Base-by-base conservation (phyloP, 2,888 invertebrate species). In the Eristalis intricaria region DNA sequence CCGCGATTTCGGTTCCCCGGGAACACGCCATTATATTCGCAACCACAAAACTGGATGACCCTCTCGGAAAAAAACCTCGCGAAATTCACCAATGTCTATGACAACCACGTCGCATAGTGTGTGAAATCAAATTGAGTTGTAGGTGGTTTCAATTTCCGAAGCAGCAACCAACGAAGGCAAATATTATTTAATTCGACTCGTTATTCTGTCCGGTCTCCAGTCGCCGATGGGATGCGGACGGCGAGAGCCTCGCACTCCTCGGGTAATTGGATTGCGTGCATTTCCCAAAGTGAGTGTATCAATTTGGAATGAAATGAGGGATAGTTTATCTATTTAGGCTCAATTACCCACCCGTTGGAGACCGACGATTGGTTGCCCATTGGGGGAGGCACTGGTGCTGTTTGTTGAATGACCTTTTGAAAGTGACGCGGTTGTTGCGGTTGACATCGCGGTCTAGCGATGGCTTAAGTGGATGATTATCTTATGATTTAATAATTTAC, bases 261-360 rank as follows among this genome's bases (percentile, higher is more conserved):
- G 2, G 5, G 56, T 78, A 80, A 83, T 86, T 83, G 86, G 77
- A 78, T 86, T 86, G 86, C 86, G 78, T 86, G 83, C 69, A 76
- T 68, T 81, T 69, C 43, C 29, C 50, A 19, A 50, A 50, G 29
- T 68, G 38, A 50, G 65, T 65, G 61, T 70, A 82, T 73, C 70
- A 85, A 82, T 74, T 77, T 69, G 32, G 32, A 19, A 65, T 50
- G 71, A 66, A 66, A 32, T 56, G 50, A 65, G 50, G 73, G 71
- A 61, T 71, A 68, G 76, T 68, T 81, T 73, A 60, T 38, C 58
- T 64, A 65, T 63, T 77, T 77, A 58, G 26, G 35, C 40, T 65
- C 32, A 65, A 58, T 71, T 60, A 66, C 43, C 11, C 40, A 69
- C 32, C 50, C 50, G 50, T 60, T 29, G 68, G 40, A 23, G 22